These are phyloP conservation scores for Agonum fuliginosum DNA, from an alignment of 2,888 invertebrate genomes.

Conservation along the genomic window DNA sequence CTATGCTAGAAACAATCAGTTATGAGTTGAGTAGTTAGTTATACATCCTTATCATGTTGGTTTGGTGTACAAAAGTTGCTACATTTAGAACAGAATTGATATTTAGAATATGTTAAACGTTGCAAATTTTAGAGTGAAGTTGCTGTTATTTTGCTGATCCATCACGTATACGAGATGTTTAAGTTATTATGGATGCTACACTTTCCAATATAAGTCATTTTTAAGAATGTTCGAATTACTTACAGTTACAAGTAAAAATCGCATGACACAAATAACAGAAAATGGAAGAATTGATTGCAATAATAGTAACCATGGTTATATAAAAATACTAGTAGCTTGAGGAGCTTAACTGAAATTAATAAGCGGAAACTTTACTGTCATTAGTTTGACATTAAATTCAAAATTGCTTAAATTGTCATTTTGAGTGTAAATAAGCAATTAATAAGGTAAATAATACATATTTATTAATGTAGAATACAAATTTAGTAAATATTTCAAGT, in stretches of 20 bases:
- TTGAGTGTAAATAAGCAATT: too few relatives aligned
- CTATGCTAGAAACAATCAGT: conserved; percentile 16
- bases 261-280: too few relatives aligned
- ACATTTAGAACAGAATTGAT: not conserved
- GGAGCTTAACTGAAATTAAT: too few relatives aligned
- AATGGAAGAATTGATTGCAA: too few relatives aligned
- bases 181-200: conserved; percentile 3
- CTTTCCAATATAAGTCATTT: not conserved
- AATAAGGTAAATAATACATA: too few relatives aligned
- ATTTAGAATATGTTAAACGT: conserved; percentile 19
- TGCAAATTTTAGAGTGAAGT: not conserved
- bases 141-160: not conserved
- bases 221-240: not conserved
- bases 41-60: not conserved
- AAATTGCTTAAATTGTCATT: too few relatives aligned
- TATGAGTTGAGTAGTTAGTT: not conserved
- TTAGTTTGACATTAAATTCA: too few relatives aligned
- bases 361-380: too few relatives aligned
- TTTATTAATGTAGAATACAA: too few relatives aligned
- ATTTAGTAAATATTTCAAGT: too few relatives aligned
- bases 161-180: conserved; percentile 11
- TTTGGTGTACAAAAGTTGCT: conserved; percentile 7
- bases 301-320: too few relatives aligned
- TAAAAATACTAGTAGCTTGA: too few relatives aligned
- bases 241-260: not conserved